These are phyloP conservation scores for Noctilio leporinus DNA, from an alignment of 2,113 vertebrate genomes.

Conservation along the genomic window DNA sequence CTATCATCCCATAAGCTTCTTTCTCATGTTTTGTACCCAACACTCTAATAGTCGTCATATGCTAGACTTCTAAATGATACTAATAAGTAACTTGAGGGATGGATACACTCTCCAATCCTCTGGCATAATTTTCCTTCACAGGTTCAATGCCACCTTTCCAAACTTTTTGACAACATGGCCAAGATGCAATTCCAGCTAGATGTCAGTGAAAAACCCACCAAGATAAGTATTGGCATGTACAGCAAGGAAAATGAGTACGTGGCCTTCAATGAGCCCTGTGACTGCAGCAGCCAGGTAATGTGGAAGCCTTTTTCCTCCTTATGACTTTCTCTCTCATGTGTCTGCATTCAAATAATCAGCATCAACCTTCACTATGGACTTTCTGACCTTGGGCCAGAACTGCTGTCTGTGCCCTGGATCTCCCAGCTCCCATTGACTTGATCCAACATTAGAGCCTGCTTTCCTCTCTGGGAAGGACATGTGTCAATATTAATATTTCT, in stretches of 20 bases:
- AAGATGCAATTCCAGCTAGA: constrained; percentile 88
- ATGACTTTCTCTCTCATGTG: background rate
- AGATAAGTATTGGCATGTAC: constrained; percentile 90
- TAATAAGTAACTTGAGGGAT: background rate
- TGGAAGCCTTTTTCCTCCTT: background rate
- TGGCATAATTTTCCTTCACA: constrained; percentile 51
- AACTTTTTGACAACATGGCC: constrained; percentile 94
- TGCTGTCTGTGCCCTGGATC: background rate
- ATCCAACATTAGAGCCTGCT: background rate
- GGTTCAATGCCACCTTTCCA: constrained; percentile 94
- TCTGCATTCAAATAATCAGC: background rate
- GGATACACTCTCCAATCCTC: background rate
- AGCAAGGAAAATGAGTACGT: constrained; percentile 96
- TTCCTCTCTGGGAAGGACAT: background rate
- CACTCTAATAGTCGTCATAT: background rate
- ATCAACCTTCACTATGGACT: background rate
- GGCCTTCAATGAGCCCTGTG: constrained; percentile 86
- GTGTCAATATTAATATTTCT: background rate
- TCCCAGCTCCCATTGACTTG: background rate
- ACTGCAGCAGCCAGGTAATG: constrained; percentile 92
- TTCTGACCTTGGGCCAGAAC: background rate
- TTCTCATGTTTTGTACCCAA: background rate
- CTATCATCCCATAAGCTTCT: background rate
- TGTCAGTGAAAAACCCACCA: constrained; percentile 77
- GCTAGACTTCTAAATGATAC: background rate